A percentile compares a stretch with the other conserved stretches of the same genome.
Conservation (phyloP, 2,797 vertebrate genomes). For the Aeoliscus strigatus region DNA sequence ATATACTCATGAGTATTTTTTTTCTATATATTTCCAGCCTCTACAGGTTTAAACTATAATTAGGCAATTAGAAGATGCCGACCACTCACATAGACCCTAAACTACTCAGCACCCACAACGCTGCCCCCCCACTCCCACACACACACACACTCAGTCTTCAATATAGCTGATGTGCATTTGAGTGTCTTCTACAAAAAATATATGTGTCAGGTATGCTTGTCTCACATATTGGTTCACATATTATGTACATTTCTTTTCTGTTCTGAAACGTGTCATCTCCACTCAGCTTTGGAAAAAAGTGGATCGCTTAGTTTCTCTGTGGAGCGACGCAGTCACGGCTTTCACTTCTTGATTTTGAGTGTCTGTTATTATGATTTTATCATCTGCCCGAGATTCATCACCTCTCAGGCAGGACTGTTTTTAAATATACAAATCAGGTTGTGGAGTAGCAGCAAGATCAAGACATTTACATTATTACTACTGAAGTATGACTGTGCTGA, state of each 20-base stretch:
- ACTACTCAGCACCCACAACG: constrained; percentile 61
- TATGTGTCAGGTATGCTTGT: constrained; percentile 61
- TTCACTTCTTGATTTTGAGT: no score
- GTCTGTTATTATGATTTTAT: no score
- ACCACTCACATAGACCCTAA: constrained; percentile 66
- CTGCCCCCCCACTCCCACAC: constrained; percentile 60
- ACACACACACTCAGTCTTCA: constrained; percentile 55
- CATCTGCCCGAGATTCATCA: no score
- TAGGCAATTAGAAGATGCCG: constrained; percentile 50
- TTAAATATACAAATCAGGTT: no score
- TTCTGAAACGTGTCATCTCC: no score
- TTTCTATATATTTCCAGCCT: constrained; percentile 34
- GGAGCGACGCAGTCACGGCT: background rate
- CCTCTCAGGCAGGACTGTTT: no score
- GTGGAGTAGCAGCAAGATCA: no score
- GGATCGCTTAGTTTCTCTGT: background rate
- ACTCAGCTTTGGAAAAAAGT: constrained; percentile 14
- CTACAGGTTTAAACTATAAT: constrained; percentile 59
- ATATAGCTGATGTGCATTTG: constrained; percentile 59
- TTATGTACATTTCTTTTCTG: constrained; percentile 76
- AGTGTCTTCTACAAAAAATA: constrained; percentile 65
- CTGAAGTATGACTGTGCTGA: no score
- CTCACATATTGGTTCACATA: no score
- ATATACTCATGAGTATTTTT: constrained; percentile 23
- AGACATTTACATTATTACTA: no score